A percentile compares a stretch with the other conserved stretches of the same genome.
phyloP scores from a whole-genome alignment of 2,113 vertebrate genomes.

The Irena cyanogastra region DNA sequence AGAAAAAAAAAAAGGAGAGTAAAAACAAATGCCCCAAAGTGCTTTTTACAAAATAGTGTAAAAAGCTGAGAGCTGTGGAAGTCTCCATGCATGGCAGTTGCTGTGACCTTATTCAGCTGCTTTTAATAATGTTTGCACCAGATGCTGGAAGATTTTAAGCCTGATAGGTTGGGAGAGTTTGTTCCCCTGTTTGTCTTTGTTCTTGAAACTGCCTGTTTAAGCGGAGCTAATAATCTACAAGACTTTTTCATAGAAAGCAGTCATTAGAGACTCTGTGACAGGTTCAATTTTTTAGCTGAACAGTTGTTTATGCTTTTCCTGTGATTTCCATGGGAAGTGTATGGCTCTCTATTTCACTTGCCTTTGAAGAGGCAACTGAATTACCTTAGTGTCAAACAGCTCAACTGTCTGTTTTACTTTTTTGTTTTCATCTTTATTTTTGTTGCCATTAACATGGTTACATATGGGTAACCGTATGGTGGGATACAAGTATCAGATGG shows the following conservation, averaged over 20 bases:
- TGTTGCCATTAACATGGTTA: slow-evolving; percentile 15
- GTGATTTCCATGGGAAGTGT: background rate
- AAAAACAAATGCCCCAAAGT: background rate
- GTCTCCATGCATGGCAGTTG: background rate
- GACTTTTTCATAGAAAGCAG: background rate
- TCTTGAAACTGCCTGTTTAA: background rate
- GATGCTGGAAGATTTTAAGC: background rate
- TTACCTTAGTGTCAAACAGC: slow-evolving; percentile 16
- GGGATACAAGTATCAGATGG: slow-evolving; percentile 42
- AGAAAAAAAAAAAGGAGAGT: background rate
- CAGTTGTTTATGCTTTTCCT: background rate
- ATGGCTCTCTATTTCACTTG: background rate
- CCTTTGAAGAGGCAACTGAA: slow-evolving; percentile 3
- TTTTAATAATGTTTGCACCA: background rate
- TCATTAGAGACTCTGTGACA: background rate
- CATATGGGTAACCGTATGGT: slow-evolving; percentile 43
- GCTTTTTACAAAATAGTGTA: background rate
- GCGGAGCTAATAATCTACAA: background rate
- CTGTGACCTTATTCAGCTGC: background rate
- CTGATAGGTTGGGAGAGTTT: background rate
- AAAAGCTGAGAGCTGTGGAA: background rate
- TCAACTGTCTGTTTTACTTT: background rate
- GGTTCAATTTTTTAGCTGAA: background rate
- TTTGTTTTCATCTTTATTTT: slow-evolving; percentile 48
- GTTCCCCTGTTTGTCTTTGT: background rate